These are phyloP conservation scores for Elgaria multicarinata DNA, from an alignment of 2,113 vertebrate species.

Conservation along the genomic window DNA sequence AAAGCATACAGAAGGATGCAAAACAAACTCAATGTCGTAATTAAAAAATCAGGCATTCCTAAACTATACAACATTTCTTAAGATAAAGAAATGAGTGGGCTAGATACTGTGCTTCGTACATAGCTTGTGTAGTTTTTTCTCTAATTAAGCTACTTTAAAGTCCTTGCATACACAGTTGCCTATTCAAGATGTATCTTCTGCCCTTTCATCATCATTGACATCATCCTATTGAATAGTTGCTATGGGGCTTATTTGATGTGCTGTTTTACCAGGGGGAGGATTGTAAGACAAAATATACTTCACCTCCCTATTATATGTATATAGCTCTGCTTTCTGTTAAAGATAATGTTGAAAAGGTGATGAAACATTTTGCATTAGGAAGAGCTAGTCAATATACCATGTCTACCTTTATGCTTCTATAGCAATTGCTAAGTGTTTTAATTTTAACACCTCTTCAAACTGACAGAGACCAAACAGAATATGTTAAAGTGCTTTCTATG, in stretches of 20 bases:
- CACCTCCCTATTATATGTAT: background rate
- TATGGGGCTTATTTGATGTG: background rate
- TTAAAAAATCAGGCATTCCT: background rate
- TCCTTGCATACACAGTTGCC: slow-evolving; percentile 8
- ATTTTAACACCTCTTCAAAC: slow-evolving; percentile 25
- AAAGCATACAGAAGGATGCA: background rate
- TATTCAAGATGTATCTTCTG: slow-evolving; percentile 37
- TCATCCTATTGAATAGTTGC: background rate
- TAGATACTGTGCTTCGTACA: fast-evolving
- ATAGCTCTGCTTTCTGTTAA: background rate
- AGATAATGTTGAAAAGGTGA: slow-evolving; percentile 1
- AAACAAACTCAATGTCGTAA: background rate
- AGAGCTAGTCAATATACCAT: background rate
- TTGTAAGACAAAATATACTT: background rate
- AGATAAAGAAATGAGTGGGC: slow-evolving; percentile 2
- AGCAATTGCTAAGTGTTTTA: slow-evolving; percentile 25
- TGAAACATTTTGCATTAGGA: slow-evolving; percentile 14
- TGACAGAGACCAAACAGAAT: slow-evolving; percentile 38
- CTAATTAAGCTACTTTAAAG: background rate
- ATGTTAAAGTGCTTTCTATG: slow-evolving; percentile 56
- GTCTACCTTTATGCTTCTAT: slow-evolving; percentile 37
- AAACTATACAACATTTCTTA: background rate
- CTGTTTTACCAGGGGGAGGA: background rate
- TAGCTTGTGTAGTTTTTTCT: background rate
- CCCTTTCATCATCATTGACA: slow-evolving; percentile 8